phyloP scores from a whole-genome alignment of 1,140 invertebrate genomes.

The Drosophila bocki region DNA sequence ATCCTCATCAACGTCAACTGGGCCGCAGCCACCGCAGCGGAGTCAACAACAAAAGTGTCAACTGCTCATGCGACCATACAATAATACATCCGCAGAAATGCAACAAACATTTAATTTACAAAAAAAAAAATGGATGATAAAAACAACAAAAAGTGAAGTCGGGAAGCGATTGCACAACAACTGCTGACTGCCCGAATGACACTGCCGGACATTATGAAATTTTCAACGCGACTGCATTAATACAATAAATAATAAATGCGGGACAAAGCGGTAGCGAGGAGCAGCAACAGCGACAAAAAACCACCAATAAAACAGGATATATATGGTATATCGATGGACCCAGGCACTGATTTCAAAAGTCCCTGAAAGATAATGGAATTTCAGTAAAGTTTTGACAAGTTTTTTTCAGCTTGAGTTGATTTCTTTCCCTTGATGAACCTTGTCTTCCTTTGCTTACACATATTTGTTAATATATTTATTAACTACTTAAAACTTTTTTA shows the following conservation, averaged over 20 bases:
- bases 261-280: conserved; percentile 36
- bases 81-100: conserved; percentile 34
- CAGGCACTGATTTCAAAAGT: not conserved
- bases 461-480: too few species aligned
- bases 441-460: too few species aligned
- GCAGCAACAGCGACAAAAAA: not conserved
- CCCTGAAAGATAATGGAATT: not conserved
- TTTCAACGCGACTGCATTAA: conserved; percentile 71
- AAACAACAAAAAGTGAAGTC: not conserved
- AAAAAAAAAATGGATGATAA: not conserved
- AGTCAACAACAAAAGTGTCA: conserved; percentile 49
- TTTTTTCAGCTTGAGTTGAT: too few species aligned
- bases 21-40: conserved; percentile 42
- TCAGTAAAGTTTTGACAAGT: not conserved
- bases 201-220: conserved; percentile 68
- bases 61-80: conserved; percentile 14
- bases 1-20: conserved; percentile 33
- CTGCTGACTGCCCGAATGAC: conserved; percentile 49
- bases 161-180: conserved; percentile 3
- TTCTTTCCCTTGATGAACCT: too few species aligned
- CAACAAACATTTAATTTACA: conserved; percentile 22
- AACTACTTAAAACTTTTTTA: too few species aligned
- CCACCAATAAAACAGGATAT: not conserved
- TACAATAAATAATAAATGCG: conserved; percentile 68
- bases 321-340: conserved; percentile 4